Evolutionary conservation across 2,113 vertebrate genomes (phyloP).

Genomic region (Cyrtonyx montezumae): DNA sequence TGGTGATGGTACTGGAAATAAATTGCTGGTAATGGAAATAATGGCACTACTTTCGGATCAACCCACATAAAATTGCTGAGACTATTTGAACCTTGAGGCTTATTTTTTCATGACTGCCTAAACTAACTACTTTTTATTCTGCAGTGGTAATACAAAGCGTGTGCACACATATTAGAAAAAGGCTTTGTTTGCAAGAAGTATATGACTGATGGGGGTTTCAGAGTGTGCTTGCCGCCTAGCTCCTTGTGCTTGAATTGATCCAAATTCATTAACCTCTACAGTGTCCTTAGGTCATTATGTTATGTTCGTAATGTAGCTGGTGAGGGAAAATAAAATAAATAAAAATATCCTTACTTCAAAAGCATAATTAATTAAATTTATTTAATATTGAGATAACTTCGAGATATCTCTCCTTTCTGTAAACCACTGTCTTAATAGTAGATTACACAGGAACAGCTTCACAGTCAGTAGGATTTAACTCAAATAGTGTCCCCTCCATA

Average conservation of each 20-base stretch:
- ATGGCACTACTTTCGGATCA: too few species aligned
- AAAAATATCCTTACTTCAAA: constrained; percentile 7
- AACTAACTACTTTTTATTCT: constrained; percentile 12
- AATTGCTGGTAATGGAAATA: too few species aligned
- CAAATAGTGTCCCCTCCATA: neutral
- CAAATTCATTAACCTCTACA: constrained; percentile 35
- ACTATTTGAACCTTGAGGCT: constrained; percentile 30
- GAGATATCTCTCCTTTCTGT: constrained; percentile 18
- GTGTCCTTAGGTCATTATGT: neutral
- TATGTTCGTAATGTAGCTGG: neutral
- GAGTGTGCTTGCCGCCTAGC: neutral
- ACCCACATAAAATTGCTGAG: neutral
- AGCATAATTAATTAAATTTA: constrained; percentile 9
- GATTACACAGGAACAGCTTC: neutral
- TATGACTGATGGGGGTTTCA: neutral
- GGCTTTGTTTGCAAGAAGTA: constrained; percentile 17
- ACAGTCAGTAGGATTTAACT: neutral
- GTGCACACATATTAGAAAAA: neutral
- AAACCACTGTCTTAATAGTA: constrained; percentile 3
- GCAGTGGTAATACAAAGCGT: neutral
- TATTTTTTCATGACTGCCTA: constrained; percentile 20
- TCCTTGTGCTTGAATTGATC: constrained; percentile 12
- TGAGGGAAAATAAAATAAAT: neutral
- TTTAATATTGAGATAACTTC: constrained; percentile 13
- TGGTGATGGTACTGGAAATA: too few species aligned